A percentile compares a stretch with the other conserved stretches of the same genome.
These are phyloP conservation scores for Hemistola chrysoprasaria DNA, from an alignment of 2,888 invertebrate species.

Conservation along the genomic window DNA sequence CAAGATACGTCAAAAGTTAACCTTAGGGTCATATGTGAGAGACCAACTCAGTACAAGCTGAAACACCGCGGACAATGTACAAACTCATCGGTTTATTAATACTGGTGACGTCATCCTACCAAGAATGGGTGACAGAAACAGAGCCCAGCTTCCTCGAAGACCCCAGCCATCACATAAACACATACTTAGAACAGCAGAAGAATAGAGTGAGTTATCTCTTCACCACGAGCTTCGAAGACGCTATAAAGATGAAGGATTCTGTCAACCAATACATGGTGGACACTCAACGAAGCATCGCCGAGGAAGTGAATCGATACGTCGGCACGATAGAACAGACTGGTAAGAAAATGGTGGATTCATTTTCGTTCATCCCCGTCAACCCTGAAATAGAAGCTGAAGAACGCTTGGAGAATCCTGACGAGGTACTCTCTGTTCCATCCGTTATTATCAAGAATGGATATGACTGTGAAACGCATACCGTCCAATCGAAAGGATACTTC, in stretches of 20 bases:
- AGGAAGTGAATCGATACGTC: slow-evolving; percentile 53
- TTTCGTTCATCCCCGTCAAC: slow-evolving; percentile 43
- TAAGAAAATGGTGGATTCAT: slow-evolving; percentile 45
- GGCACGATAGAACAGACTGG: slow-evolving; percentile 50
- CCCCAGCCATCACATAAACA: slow-evolving; percentile 23
- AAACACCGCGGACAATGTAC: slow-evolving; percentile 13
- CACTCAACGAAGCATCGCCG: slow-evolving; percentile 49
- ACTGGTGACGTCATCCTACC: slow-evolving; percentile 11
- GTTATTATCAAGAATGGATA: slow-evolving; percentile 83
- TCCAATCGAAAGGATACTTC: slow-evolving; percentile 91
- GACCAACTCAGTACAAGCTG: slow-evolving; percentile 6
- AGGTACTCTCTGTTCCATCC: slow-evolving; percentile 58
- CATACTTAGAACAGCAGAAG: slow-evolving; percentile 36
- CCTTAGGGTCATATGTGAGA: slow-evolving; percentile 21
- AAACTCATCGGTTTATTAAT: slow-evolving; percentile 9
- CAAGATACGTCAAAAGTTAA: slow-evolving; percentile 27
- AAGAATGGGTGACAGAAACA: slow-evolving; percentile 3
- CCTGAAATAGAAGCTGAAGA: slow-evolving; percentile 35
- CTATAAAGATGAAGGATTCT: slow-evolving; percentile 44
- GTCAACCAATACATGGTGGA: slow-evolving; percentile 54
- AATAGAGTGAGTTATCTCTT: slow-evolving; percentile 47
- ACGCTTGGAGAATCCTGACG: slow-evolving; percentile 54
- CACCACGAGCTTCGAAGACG: slow-evolving; percentile 34
- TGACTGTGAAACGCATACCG: slow-evolving; percentile 86
- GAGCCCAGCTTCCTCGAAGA: slow-evolving; percentile 26